Evolutionary conservation across 2,888 invertebrate genomes (phyloP).

Genomic region (Celastrina argiolus): DNA sequence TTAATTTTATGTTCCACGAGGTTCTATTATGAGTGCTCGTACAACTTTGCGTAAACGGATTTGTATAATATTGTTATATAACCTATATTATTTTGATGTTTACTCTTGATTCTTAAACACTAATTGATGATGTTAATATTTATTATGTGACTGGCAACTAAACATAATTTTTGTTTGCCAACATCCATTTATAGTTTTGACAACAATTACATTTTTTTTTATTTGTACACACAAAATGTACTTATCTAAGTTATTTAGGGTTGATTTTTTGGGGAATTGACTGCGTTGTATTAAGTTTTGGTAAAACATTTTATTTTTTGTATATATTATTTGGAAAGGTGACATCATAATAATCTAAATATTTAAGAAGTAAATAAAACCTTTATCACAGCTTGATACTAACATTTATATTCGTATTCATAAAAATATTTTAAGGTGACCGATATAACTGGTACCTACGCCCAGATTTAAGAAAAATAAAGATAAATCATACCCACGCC

Average conservation of each 20-base stretch:
- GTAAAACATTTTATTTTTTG: not conserved
- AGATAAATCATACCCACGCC: conserved; percentile 19
- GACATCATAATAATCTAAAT: not conserved
- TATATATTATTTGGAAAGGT: not conserved
- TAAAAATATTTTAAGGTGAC: conserved; percentile 1
- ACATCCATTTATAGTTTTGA: too few relatives aligned
- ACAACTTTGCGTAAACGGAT: not conserved
- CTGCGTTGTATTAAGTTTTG: not conserved
- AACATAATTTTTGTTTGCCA: too few relatives aligned
- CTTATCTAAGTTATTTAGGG: too few relatives aligned
- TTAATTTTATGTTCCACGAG: conserved; percentile 14
- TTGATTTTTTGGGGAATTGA: not conserved
- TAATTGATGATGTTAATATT: too few relatives aligned
- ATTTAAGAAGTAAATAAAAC: conserved; percentile 15
- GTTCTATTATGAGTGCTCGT: not conserved
- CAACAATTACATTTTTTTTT: too few relatives aligned
- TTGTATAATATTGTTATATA: not conserved
- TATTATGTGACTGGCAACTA: too few relatives aligned
- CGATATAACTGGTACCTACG: not conserved
- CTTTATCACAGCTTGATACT: conserved; percentile 21
- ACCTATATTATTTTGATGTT: not conserved
- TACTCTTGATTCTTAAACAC: not conserved
- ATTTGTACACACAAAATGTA: too few relatives aligned
- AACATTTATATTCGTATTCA: conserved; percentile 6
- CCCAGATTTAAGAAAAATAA: conserved; percentile 7